Percentiles rank a stretch among this genome's conserved stretches.
Conservation (phyloP, 92 coral and sea anemone genomes). For the Parazoanthus darwini region DNA sequence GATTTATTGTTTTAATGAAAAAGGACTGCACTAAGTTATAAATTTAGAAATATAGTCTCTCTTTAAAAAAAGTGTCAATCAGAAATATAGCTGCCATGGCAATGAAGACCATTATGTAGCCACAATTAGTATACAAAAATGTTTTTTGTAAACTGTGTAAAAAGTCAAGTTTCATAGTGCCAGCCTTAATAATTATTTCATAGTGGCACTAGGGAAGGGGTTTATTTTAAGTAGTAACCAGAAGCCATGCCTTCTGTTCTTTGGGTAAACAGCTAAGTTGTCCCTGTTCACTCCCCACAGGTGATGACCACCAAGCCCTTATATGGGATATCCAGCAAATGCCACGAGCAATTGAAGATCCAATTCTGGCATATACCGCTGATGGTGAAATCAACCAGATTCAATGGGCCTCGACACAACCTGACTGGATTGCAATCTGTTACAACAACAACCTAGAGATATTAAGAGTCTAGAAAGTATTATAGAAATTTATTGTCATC, state of each 20-base stretch:
- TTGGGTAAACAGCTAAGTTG: neutral
- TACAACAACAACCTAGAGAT: slow-evolving; percentile 94
- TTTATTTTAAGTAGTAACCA: too few relatives aligned
- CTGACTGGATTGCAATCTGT: slow-evolving; percentile 99
- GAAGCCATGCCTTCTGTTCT: neutral
- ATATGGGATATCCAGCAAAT: slow-evolving; percentile 99
- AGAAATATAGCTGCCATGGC: too few relatives aligned
- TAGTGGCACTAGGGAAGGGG: too few relatives aligned
- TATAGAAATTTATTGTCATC: neutral
- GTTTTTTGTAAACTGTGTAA: too few relatives aligned
- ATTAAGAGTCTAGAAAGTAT: slow-evolving; percentile 74
- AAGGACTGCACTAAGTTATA: too few relatives aligned
- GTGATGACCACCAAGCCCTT: slow-evolving; percentile 96
- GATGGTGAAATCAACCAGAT: slow-evolving; percentile 98
- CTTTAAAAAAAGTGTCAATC: too few relatives aligned
- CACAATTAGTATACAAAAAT: too few relatives aligned
- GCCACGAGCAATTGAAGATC: slow-evolving; percentile 99
- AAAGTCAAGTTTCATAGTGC: too few relatives aligned
- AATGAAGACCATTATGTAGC: too few relatives aligned
- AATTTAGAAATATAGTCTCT: too few relatives aligned
- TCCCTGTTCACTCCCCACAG: slow-evolving; percentile 36
- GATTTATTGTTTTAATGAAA: too few relatives aligned
- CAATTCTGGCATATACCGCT: slow-evolving; percentile 95
- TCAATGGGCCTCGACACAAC: slow-evolving; percentile 99
- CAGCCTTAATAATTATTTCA: too few relatives aligned